Evolutionary conservation across 2,113 vertebrate species (phyloP).

Genomic region (Dipodomys spectabilis): DNA sequence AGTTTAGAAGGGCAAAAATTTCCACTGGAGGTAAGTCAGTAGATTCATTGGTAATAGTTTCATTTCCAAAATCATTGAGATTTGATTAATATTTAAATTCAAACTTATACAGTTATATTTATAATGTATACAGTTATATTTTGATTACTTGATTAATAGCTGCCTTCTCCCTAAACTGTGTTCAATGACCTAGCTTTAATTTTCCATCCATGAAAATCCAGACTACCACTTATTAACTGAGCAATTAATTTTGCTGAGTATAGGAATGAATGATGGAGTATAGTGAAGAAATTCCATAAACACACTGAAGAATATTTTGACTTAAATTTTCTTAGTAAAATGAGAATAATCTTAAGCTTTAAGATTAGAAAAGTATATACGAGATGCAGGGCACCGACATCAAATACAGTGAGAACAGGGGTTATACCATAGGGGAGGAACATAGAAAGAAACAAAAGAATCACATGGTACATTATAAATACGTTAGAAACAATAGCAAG

Average conservation of each 20-base stretch:
- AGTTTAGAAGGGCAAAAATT: slow-evolving; percentile 95
- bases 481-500: no score
- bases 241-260: background rate
- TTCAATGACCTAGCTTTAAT: background rate
- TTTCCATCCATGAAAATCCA: background rate
- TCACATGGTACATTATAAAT: no score
- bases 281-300: background rate
- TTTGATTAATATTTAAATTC: slow-evolving; percentile 14
- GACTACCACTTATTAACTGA: background rate
- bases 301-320: background rate
- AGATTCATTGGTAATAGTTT: background rate
- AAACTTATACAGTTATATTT: background rate
- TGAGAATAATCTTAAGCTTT: background rate
- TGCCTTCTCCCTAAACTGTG: slow-evolving; percentile 22
- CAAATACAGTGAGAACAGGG: no score
- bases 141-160: slow-evolving; percentile 27
- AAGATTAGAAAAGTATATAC: slow-evolving; percentile 9
- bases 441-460: no score
- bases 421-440: no score
- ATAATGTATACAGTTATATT: background rate
- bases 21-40: slow-evolving; percentile 93
- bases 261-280: background rate
- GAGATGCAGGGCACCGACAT: no score
- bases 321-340: background rate
- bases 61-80: slow-evolving; percentile 11